Evolutionary conservation across 2,888 invertebrate species (phyloP), one percentile per base, ranked within the genome.

Genomic region (Leistus spinibarbis): DNA sequence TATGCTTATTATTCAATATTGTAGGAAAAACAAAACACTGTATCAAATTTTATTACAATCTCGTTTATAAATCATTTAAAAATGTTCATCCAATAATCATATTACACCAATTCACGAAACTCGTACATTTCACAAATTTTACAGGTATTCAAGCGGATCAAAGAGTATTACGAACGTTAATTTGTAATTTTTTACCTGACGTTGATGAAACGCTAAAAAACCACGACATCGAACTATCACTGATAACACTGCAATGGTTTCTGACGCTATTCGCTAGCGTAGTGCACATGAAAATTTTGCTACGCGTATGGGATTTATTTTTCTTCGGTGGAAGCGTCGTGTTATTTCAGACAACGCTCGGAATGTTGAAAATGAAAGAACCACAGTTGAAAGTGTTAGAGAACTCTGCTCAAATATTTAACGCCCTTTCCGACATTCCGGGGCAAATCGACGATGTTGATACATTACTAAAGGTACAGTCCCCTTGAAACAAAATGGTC

Each of bases 221-320:
- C 82, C 97, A 98, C 86, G 98, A 97, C 82, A 95, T 95, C 80
- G 97, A 98, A 87, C 88, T 99, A 69, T 97, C 98, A 70, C 88
- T 99, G 70, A 98, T 99, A 81, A 97, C 97, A 17, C 89, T 98
- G 81, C 97, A 98, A 84, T 99, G 99, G 99, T 98, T 99, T 86
- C 88, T 99, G 68, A 98, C 99, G 1, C 86, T 99, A 23, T 99
- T 98, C 86, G 96, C 99, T 0, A 97, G 96, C 84, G 97, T 98
- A 67, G 95, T 99, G 2, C 96, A 98, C 82, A 97, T 97, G 91
- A 96, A 95, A 87, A 95, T 98, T 79, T 89, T 99, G 77, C 88
- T 94, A 57, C 89, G 98, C 78, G 91, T 99, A 79, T 99, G 99
- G 99, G 99, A 99, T 86, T 89, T 98, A 79, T 96, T 99, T 85